Evolutionary conservation across 2,797 vertebrate genomes (phyloP), one percentile per base, ranked within the genome.

Genomic region (Monodelphis domestica): DNA sequence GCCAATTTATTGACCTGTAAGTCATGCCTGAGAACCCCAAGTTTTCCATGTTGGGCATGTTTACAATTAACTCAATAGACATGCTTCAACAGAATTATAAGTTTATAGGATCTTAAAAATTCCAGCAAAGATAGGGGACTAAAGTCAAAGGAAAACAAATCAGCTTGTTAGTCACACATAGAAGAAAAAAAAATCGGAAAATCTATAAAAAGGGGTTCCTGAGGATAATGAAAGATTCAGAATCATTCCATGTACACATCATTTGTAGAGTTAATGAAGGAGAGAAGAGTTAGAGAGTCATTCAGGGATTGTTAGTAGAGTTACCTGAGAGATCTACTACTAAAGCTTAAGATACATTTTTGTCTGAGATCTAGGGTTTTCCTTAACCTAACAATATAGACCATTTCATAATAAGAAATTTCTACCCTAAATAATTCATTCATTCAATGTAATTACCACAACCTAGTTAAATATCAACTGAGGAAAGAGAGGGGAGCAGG

Each of bases 221-320:
- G 87, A 91, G 56, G 54, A 92, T 94, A 89, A 87, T 78, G 89
- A 94, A 59, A 91, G 70, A 54, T 45, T 94, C 70, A 89, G 56
- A 91, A 90, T n/a, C 45, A 95, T 59, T 70, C 38, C 90, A 88
- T 30, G 89, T 87, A 59, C 59, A 93, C 45, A 78, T 45, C 63
- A 57, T 63, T 92, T 94, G 54, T 33, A 91, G 17, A 93, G 54
- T 91, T 70, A 57, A 53, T 28, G 17, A 59, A 89, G 91, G 50
- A 50, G 33, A 52, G 17, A 17, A 93, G 55, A 88, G 33, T 38
- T 87, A 92, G 28, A 63, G 54, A 84, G 63, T 54, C 29, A 94
- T 33, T 90, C 87, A 90, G 70, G 91, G 93, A 94, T 0, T 93
- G 57, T 56, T 29, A 26, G 56, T 45, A 93, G 92, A 84, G 53